A percentile compares a stretch with the other conserved stretches of the same genome.
Evolutionary conservation across 2,113 vertebrate species (phyloP).

Genomic region (Scomber japonicus): DNA sequence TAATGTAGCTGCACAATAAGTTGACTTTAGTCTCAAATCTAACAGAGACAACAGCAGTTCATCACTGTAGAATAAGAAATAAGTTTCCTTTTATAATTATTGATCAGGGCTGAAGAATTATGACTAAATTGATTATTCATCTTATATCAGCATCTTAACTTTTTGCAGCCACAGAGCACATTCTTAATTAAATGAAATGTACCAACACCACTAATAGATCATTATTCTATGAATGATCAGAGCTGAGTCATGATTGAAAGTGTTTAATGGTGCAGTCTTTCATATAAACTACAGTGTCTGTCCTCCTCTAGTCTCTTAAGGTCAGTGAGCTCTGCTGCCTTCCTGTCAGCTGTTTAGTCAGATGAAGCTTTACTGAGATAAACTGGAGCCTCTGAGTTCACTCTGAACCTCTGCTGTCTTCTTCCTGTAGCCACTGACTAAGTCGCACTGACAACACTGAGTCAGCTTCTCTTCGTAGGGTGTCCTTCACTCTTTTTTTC

Average conservation of each 20-base stretch:
- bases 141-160: no score
- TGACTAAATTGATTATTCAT: no score
- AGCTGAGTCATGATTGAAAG: not conserved
- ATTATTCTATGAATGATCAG: not conserved
- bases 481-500: conserved; percentile 55
- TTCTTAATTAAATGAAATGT: not conserved
- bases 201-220: not conserved
- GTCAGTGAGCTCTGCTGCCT: conserved; percentile 33
- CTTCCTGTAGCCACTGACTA: conserved; percentile 32
- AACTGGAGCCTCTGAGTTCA: conserved; percentile 13
- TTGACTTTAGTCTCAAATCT: no score
- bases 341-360: conserved; percentile 17
- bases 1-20: conserved; percentile 3
- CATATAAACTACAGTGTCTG: not conserved
- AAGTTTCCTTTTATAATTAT: not conserved
- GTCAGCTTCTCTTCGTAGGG: conserved; percentile 49
- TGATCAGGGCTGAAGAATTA: no score
- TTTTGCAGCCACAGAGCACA: no score
- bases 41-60: no score
- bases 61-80: no score
- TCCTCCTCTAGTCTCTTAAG: conserved; percentile 11
- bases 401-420: conserved; percentile 28
- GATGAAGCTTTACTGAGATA: conserved; percentile 19
- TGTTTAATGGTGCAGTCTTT: conserved; percentile 8
- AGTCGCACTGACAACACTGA: conserved; percentile 78